Conservation (phyloP, 1,140 invertebrate genomes). For the Augochlora pura region DNA sequence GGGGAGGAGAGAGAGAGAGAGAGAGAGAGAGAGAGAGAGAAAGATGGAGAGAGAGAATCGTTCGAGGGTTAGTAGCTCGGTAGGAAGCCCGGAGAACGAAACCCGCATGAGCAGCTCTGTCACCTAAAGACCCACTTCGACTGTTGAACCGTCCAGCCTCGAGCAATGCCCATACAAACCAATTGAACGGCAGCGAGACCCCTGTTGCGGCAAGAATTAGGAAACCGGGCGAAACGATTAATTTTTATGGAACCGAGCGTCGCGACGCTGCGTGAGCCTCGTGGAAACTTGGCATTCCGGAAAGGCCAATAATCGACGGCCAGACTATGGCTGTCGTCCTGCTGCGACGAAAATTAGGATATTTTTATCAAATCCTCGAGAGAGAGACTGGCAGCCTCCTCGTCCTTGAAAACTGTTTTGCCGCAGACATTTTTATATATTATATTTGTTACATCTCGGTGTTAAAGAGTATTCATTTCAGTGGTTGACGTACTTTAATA, state of each 20-base stretch:
- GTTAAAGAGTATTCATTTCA: too few species aligned
- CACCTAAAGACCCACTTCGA: constrained; percentile 58
- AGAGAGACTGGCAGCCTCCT: too few species aligned
- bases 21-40: not conserved
- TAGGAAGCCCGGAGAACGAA: constrained; percentile 39
- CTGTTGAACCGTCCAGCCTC: constrained; percentile 16
- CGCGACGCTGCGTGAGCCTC: constrained; percentile 8
- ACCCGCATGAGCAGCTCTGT: constrained; percentile 68
- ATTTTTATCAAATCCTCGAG: not conserved
- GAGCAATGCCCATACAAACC: constrained; percentile 65
- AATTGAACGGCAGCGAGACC: constrained; percentile 59
- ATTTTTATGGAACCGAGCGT: constrained; percentile 63
- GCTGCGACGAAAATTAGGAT: not conserved
- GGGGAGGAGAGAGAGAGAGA: not conserved
- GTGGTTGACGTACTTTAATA: too few species aligned
- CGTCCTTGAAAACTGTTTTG: too few species aligned
- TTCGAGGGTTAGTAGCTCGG: constrained; percentile 24
- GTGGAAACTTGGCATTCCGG: constrained; percentile 31
- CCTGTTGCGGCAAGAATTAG: constrained; percentile 65
- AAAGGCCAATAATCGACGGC: constrained; percentile 43
- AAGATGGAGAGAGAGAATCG: not conserved
- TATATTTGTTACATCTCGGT: too few species aligned
- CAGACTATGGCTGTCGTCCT: constrained; percentile 18
- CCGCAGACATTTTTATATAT: too few species aligned
- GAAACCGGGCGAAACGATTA: constrained; percentile 71